Evolutionary conservation across 1,140 invertebrate species (phyloP).

Genomic region (Dryas iulia): DNA sequence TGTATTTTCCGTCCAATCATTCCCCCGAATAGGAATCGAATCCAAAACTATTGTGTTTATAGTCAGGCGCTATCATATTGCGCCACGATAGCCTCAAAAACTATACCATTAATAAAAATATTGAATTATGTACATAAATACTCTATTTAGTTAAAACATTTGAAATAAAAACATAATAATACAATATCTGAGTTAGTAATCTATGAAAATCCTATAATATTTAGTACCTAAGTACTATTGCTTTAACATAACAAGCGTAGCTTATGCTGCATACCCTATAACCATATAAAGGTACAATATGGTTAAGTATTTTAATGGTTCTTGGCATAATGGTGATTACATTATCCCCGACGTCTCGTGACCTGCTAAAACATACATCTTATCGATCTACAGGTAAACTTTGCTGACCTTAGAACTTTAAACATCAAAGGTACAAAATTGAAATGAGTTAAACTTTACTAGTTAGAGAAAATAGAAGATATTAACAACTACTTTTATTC

Average conservation of each 20-base stretch:
- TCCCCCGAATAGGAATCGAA: too few relatives aligned
- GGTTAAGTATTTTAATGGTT: constrained; percentile 52
- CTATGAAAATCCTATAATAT: background rate
- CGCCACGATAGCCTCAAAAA: too few relatives aligned
- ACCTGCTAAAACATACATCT: constrained; percentile 23
- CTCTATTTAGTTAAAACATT: too few relatives aligned
- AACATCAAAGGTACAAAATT: constrained; percentile 21
- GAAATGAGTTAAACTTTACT: constrained; percentile 14
- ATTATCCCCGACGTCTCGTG: constrained; percentile 39
- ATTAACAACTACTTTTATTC: too few relatives aligned
- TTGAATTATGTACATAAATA: too few relatives aligned
- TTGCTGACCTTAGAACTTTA: constrained; percentile 24
- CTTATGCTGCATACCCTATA: constrained; percentile 39
- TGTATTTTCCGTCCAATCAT: too few relatives aligned
- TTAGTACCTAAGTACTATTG: background rate
- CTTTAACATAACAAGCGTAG: background rate
- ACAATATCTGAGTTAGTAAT: background rate
- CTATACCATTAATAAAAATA: too few relatives aligned
- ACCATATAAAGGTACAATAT: constrained; percentile 47
- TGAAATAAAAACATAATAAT: too few relatives aligned
- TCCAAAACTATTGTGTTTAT: too few relatives aligned
- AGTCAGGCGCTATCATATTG: too few relatives aligned
- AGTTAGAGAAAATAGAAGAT: background rate
- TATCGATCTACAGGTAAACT: constrained; percentile 31
- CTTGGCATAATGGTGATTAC: constrained; percentile 39